phyloP scores from a whole-genome alignment of 1,140 invertebrate species.

The Pseudomyrmex dendroicus region DNA sequence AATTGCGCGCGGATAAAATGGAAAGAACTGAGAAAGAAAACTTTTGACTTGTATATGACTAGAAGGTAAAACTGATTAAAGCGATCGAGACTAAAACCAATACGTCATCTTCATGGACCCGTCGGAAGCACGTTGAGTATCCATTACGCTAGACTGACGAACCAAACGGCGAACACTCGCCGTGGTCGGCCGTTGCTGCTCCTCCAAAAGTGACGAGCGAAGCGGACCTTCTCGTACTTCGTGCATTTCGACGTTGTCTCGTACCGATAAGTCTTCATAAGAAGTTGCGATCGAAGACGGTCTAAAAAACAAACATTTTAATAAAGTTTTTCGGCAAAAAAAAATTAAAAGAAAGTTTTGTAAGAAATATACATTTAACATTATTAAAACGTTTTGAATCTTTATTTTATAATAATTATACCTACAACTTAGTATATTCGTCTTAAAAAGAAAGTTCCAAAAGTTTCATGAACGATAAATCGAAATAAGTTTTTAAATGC shows the following conservation, averaged over 20 bases:
- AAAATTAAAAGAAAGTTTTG: not conserved
- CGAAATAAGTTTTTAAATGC: not conserved
- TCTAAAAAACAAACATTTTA: conserved; percentile 58
- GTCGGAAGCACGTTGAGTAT: conserved; percentile 90
- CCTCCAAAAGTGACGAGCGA: conserved; percentile 63
- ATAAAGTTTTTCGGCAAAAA: not conserved
- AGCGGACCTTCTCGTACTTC: conserved; percentile 70
- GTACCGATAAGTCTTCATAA: conserved; percentile 78
- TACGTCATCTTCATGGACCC: conserved; percentile 93
- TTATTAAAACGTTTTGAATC: not conserved
- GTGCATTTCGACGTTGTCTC: conserved; percentile 77
- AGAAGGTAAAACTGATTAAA: conserved; percentile 28
- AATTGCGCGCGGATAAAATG: not conserved
- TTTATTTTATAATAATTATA: not conserved
- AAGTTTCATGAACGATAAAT: not conserved
- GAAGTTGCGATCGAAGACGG: conserved; percentile 74
- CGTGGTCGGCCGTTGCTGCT: conserved; percentile 69
- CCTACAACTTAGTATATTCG: not conserved
- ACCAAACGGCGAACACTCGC: conserved; percentile 87
- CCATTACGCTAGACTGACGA: conserved; percentile 91
- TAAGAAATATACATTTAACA: not conserved
- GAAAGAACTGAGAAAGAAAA: not conserved
- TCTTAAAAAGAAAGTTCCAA: not conserved
- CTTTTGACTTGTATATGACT: conserved; percentile 38
- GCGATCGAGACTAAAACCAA: conserved; percentile 88